These are phyloP conservation scores for Proterorhinus semilunaris DNA, from an alignment of 2,113 vertebrate species.

Conservation along the genomic window DNA sequence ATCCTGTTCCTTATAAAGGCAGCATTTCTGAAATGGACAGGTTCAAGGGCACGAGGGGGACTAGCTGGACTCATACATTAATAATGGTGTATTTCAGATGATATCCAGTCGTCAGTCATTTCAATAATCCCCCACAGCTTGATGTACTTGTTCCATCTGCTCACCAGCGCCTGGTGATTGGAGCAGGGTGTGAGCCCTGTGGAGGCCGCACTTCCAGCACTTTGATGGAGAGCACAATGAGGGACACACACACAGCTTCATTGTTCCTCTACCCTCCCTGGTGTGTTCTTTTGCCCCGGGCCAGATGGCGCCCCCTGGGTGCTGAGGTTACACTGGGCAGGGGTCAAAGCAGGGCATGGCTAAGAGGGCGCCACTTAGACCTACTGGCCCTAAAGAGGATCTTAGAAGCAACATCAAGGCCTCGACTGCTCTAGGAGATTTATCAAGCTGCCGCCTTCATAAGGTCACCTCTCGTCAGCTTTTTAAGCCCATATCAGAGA, in stretches of 20 bases:
- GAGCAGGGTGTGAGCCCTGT: constrained; percentile 63
- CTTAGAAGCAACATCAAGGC: constrained; percentile 63
- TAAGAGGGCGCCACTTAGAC: constrained; percentile 66
- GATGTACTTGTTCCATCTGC: constrained; percentile 86
- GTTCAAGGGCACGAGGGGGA: constrained; percentile 80
- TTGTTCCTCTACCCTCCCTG: constrained; percentile 67
- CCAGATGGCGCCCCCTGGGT: constrained; percentile 80
- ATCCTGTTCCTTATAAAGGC: constrained; percentile 58
- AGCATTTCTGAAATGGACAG: constrained; percentile 61
- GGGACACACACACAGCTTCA: constrained; percentile 63
- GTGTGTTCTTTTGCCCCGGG: constrained; percentile 58
- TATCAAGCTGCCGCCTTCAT: constrained; percentile 51
- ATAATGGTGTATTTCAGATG: constrained; percentile 82
- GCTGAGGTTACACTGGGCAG: constrained; percentile 64
- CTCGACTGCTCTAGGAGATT: constrained; percentile 54
- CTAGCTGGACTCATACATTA: constrained; percentile 81
- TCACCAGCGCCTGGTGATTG: constrained; percentile 73
- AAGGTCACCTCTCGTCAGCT: constrained; percentile 48
- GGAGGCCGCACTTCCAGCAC: constrained; percentile 67
- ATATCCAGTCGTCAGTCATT: constrained; percentile 83
- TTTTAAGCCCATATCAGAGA: constrained; percentile 37
- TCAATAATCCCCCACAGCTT: constrained; percentile 86
- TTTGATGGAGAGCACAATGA: constrained; percentile 82
- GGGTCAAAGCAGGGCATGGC: constrained; percentile 63
- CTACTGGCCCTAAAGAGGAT: constrained; percentile 63